Conservation (phyloP, 2,797 vertebrate species). For the Halcyon smyrnensis region DNA sequence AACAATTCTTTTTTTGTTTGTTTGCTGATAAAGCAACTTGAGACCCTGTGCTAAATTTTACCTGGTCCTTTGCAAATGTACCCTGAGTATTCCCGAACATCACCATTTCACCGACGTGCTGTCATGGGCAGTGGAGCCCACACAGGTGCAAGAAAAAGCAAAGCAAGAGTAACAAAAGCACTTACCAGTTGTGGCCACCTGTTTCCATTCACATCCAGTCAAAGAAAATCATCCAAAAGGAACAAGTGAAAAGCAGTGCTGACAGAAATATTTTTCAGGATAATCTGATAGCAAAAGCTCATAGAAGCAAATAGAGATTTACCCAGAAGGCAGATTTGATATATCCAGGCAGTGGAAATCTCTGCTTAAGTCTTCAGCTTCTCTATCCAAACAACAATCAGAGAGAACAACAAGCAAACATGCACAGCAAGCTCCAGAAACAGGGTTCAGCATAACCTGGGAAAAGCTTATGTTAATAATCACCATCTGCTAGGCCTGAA, state of each 20-base stretch:
- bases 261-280: not conserved
- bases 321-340: not conserved
- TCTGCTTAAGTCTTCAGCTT: constrained; percentile 2
- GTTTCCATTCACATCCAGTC: not conserved
- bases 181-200: not conserved
- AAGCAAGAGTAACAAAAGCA: not conserved
- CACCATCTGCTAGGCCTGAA: not conserved
- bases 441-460: not conserved
- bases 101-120: not conserved
- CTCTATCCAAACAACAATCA: rapidly evolving
- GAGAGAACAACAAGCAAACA: not conserved
- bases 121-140: not conserved
- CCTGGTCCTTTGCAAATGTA: not conserved
- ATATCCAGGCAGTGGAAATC: not conserved
- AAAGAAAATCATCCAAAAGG: not conserved
- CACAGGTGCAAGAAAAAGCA: not conserved
- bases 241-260: not conserved
- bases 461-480: not conserved
- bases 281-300: not conserved
- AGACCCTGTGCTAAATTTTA: not conserved
- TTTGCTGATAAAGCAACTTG: not conserved
- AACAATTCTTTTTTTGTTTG: not conserved
- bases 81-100: not conserved
- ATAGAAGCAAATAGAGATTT: not conserved
- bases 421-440: not conserved